Evolutionary conservation across 1,140 invertebrate genomes (phyloP), one percentile per base, ranked within the genome.

Genomic region (Lordiphosa collinella): DNA sequence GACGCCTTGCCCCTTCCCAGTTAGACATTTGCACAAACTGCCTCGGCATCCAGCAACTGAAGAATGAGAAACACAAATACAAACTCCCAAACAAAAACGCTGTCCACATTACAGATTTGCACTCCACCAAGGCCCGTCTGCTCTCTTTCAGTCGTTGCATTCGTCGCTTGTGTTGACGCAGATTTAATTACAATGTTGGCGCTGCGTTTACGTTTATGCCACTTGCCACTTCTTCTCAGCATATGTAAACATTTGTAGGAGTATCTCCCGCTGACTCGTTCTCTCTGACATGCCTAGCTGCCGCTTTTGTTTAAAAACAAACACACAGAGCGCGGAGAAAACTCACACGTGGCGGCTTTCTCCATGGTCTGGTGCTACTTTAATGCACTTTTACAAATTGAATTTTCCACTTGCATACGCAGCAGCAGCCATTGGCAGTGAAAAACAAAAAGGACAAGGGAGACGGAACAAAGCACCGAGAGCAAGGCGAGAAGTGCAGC

Each of bases 321-420:
- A 76, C 59, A 82, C 14, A 44, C 59, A 50, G 37, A 44, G 75
- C 40, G 43, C 32, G 35, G 61, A 62, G 70, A 61, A 59, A 73
- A 50, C 66, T 59, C 76, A 80, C 71, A 82, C 80, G 56, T 75
- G 66, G 22, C 36, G 22, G 47, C 34, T 49, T 38, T 31, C 32
- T 13, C 22, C 31, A 38, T 49, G 29, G 35, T 48, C 49, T 35
- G 51, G 36, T 68, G 75, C 76, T 51, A 69, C 78, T 84, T 84
- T 82, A 73, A 84, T 82, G 78, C 78, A 82, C 78, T 82, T 84
- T 47, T 84, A 69, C 78, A 82, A 82, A 82, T 82, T 82, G 78
- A 82, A 82, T 82, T 82, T 82, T 82, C 78, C 78, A 84, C 72
- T 84, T 62, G 63, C 78, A 72, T 84, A 71, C 76, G 53, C 68